Percentiles rank a stretch among this genome's conserved stretches.
Conservation (phyloP, 2,113 vertebrate genomes). For the Mesocricetus auratus region DNA sequence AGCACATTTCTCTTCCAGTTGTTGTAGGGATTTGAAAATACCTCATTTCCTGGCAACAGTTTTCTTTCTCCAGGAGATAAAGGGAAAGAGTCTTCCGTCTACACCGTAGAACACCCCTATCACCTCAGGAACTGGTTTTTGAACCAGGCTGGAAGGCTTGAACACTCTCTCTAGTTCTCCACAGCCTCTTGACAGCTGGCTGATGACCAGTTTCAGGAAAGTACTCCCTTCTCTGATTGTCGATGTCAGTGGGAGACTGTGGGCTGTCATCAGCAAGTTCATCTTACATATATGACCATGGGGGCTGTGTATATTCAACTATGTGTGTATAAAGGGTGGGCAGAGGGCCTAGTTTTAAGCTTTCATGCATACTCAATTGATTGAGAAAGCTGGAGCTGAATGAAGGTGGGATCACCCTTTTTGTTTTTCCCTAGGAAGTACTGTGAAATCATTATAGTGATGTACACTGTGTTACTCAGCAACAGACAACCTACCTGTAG, state of each 20-base stretch:
- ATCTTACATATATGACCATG: conserved; percentile 64
- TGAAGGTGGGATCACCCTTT: neutral
- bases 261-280: conserved; percentile 58
- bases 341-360: conserved; percentile 46
- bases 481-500: neutral
- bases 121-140: conserved; percentile 60
- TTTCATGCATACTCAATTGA: conserved; percentile 16
- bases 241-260: conserved; percentile 46
- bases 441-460: neutral
- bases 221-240: conserved; percentile 40
- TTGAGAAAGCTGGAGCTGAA: conserved; percentile 49
- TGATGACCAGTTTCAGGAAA: conserved; percentile 52
- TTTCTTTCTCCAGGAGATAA: conserved; percentile 74
- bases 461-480: neutral
- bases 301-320: neutral
- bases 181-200: conserved; percentile 70
- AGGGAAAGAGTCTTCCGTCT: conserved; percentile 66
- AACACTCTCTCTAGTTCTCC: conserved; percentile 56
- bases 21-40: conserved; percentile 68
- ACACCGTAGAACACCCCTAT: neutral
- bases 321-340: neutral
- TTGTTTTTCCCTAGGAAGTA: neutral
- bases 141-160: conserved; percentile 33
- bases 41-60: conserved; percentile 77
- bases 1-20: conserved; percentile 70